Conservation (phyloP, 2,888 invertebrate species). For the Stenodera caucasica region DNA sequence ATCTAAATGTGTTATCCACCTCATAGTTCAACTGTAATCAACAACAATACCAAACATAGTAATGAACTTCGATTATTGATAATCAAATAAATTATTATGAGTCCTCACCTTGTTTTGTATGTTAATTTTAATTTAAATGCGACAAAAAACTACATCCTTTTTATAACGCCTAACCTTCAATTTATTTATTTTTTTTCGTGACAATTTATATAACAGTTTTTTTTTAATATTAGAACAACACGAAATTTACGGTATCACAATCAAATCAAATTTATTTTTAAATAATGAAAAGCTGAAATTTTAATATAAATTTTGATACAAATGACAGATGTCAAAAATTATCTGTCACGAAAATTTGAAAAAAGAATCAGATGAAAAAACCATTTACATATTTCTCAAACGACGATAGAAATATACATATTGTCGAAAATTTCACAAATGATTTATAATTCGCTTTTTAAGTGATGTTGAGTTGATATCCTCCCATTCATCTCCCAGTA, state of each 20-base stretch:
- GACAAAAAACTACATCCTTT: not conserved
- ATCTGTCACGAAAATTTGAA: not conserved
- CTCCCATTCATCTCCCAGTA: too few species aligned
- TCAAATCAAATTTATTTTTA: not conserved
- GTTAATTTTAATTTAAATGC: not conserved
- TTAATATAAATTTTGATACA: not conserved
- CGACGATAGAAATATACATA: too few species aligned
- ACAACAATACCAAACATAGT: too few species aligned
- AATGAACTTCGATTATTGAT: too few species aligned
- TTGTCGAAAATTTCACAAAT: too few species aligned
- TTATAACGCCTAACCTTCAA: not conserved
- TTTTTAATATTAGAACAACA: not conserved
- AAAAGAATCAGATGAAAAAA: too few species aligned
- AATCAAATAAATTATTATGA: too few species aligned
- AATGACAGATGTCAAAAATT: not conserved
- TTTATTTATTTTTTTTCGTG: not conserved
- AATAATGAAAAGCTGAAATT: not conserved
- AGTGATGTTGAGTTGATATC: too few species aligned
- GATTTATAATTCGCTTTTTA: too few species aligned
- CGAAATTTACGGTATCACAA: not conserved
- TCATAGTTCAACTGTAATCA: conserved; percentile 57
- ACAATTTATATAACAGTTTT: not conserved
- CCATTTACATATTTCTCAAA: too few species aligned
- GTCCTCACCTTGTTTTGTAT: not conserved
- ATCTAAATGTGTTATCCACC: conserved; percentile 83